A percentile compares a stretch with the other conserved stretches of the same genome.
Conservation (phyloP, 2,888 invertebrate genomes). For the Oligia strigilis region DNA sequence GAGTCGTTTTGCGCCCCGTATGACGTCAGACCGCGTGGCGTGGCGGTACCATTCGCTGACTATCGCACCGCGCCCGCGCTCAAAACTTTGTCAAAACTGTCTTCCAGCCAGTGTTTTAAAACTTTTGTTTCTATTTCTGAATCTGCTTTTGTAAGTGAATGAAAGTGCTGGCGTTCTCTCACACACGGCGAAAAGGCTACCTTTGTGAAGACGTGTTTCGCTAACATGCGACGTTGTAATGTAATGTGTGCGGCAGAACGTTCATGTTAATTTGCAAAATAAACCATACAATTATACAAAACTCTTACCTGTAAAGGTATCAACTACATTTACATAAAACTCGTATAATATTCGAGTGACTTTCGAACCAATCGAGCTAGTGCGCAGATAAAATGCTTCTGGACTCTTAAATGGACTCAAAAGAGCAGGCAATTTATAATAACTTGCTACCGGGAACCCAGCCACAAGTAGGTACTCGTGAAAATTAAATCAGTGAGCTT, state of each 20-base stretch:
- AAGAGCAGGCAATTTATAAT: constrained; percentile 44
- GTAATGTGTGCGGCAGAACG: neutral
- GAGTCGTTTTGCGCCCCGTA: constrained; percentile 62
- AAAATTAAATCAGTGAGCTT: constrained; percentile 47
- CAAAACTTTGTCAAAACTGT: constrained; percentile 55
- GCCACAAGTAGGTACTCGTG: constrained; percentile 14
- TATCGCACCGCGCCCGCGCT: constrained; percentile 35
- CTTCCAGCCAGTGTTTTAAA: constrained; percentile 37
- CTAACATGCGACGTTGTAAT: neutral
- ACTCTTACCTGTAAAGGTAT: neutral
- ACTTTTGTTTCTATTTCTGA: constrained; percentile 45
- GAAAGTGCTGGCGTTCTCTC: constrained; percentile 18
- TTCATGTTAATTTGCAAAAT: constrained; percentile 2
- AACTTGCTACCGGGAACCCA: constrained; percentile 17
- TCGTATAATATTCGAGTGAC: constrained; percentile 15
- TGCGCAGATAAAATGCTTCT: constrained; percentile 30
- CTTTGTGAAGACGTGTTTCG: constrained; percentile 5
- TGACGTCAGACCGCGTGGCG: constrained; percentile 57
- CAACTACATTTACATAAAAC: neutral
- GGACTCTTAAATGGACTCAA: constrained; percentile 28
- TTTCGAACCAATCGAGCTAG: constrained; percentile 17
- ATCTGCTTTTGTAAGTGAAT: constrained; percentile 39
- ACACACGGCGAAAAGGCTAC: constrained; percentile 15
- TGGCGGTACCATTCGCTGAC: constrained; percentile 28
- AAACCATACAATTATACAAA: neutral